Evolutionary conservation across 2,797 vertebrate genomes (phyloP).

Genomic region (Diceros bicornis): DNA sequence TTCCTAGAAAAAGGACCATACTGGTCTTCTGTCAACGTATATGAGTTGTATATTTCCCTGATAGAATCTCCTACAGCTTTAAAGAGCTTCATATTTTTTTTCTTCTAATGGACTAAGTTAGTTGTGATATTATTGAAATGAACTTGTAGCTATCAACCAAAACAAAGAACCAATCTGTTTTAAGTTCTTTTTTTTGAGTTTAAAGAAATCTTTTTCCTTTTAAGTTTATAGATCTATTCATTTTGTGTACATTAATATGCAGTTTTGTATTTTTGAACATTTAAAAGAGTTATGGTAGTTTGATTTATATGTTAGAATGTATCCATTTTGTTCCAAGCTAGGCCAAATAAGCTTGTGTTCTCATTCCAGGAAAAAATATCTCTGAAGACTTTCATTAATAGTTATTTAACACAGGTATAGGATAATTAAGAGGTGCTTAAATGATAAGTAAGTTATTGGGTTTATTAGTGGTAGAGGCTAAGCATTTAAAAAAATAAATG

Average conservation of each 20-base stretch:
- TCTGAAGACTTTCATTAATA: not conserved
- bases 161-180: not conserved
- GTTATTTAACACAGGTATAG: not conserved
- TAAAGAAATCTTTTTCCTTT: not conserved
- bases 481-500: not conserved
- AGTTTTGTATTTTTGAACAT: not conserved
- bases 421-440: slow-evolving; percentile 8
- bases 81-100: not conserved
- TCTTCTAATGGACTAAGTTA: not conserved
- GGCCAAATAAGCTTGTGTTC: not conserved
- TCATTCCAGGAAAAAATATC: not conserved
- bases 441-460: not conserved
- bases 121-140: not conserved
- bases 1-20: not conserved
- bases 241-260: slow-evolving; percentile 1
- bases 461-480: not conserved
- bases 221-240: not conserved
- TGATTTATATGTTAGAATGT: not conserved
- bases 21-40: not conserved
- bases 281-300: not conserved
- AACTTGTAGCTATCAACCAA: not conserved
- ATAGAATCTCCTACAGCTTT: not conserved
- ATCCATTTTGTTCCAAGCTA: not conserved
- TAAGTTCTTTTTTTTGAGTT: slow-evolving; percentile 15
- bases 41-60: not conserved